These are phyloP conservation scores for Tachuris rubrigastra DNA, from an alignment of 2,113 vertebrate species.

Conservation along the genomic window DNA sequence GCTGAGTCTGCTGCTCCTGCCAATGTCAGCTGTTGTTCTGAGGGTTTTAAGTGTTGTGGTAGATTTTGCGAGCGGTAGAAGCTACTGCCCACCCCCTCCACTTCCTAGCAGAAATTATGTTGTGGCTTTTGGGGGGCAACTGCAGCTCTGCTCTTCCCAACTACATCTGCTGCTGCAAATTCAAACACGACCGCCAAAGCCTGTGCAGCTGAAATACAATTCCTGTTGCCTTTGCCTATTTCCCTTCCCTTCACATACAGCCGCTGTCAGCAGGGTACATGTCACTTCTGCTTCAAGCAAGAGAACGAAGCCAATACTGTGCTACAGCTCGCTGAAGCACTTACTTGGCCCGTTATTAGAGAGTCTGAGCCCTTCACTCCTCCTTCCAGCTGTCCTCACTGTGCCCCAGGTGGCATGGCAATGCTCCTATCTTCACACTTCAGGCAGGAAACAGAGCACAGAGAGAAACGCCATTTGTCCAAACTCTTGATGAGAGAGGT, in stretches of 20 bases:
- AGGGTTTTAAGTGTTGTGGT: neutral
- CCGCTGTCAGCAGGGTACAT: slow-evolving; percentile 50
- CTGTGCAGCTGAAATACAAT: neutral
- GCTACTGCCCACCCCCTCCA: neutral
- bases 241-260: neutral
- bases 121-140: neutral
- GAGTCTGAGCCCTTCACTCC: slow-evolving; percentile 48
- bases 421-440: slow-evolving; percentile 58
- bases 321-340: slow-evolving; percentile 63
- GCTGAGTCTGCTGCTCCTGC: slow-evolving; percentile 5
- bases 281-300: slow-evolving; percentile 46
- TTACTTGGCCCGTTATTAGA: slow-evolving; percentile 56
- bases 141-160: neutral
- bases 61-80: slow-evolving; percentile 6
- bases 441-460: slow-evolving; percentile 66
- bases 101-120: neutral
- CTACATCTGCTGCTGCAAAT: neutral
- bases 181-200: neutral
- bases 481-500: slow-evolving; percentile 28
- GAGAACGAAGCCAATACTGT: slow-evolving; percentile 35
- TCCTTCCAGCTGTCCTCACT: slow-evolving; percentile 54
- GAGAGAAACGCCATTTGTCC: slow-evolving; percentile 54
- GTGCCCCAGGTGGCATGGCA: slow-evolving; percentile 54
- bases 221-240: neutral
- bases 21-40: slow-evolving; percentile 49